These are phyloP conservation scores for Hycleus phaleratus DNA, from an alignment of 1,140 invertebrate genomes.

Conservation along the genomic window DNA sequence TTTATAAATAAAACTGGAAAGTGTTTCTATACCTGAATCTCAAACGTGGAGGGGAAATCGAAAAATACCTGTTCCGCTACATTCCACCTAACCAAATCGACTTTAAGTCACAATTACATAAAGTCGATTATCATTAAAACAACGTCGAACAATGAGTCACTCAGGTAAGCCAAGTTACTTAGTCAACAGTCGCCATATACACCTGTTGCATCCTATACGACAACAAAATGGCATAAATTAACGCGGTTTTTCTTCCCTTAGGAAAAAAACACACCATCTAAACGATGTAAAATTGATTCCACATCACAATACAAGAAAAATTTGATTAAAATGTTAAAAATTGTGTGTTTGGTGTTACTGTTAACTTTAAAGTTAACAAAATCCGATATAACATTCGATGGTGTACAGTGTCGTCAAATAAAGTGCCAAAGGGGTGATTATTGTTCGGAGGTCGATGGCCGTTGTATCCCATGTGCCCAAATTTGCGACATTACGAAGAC, in stretches of 20 bases:
- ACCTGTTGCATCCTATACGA: constrained; percentile 21
- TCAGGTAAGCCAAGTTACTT: constrained; percentile 24
- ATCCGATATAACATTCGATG: constrained; percentile 17
- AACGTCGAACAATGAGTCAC: constrained; percentile 23
- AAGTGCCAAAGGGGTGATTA: constrained; percentile 24
- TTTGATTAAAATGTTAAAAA: constrained; percentile 6
- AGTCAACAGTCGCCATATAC: constrained; percentile 22
- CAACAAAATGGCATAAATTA: constrained; percentile 1
- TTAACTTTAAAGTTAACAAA: constrained; percentile 1
- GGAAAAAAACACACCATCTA: background rate
- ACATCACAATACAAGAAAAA: constrained; percentile 1
- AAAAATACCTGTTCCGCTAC: constrained; percentile 10
- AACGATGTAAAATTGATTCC: background rate
- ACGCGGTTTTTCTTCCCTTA: background rate
- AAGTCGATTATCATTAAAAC: background rate
- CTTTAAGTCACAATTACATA: background rate
- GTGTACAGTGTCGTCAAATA: constrained; percentile 25
- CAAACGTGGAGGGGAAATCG: constrained; percentile 1
- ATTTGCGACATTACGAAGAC: constrained; percentile 17
- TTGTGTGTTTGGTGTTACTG: background rate
- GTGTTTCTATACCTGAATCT: background rate
- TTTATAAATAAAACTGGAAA: background rate
- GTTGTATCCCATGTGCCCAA: constrained; percentile 24
- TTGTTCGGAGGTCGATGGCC: constrained; percentile 23
- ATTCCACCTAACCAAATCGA: constrained; percentile 1